Conservation (phyloP, 2,113 vertebrate species). For the Lonchura striata region DNA sequence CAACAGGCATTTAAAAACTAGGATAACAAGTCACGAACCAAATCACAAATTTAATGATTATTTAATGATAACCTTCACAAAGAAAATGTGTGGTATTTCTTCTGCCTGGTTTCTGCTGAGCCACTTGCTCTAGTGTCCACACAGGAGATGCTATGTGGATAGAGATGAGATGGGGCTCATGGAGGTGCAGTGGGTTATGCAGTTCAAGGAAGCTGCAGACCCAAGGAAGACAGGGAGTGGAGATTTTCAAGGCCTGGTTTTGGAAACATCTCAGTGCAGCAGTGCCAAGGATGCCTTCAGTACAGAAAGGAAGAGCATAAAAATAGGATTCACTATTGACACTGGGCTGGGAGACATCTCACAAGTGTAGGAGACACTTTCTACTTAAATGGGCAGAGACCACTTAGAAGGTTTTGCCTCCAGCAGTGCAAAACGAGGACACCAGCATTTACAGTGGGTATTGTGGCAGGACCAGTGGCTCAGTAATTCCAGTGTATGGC, state of each 20-base stretch:
- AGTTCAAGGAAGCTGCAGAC: not conserved
- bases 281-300: not conserved
- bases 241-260: not conserved
- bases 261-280: not conserved
- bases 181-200: not conserved
- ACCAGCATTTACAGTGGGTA: not conserved
- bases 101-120: not conserved
- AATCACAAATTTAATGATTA: not conserved
- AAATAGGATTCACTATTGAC: not conserved
- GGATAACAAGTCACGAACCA: not conserved
- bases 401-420: not conserved
- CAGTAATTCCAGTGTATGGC: not conserved
- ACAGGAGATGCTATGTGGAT: fast-evolving
- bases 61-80: not conserved
- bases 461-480: not conserved
- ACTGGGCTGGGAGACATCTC: not conserved
- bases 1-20: not conserved
- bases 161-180: not conserved
- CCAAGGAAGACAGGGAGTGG: not conserved
- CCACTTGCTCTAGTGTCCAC: not conserved
- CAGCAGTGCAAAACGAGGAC: not conserved
- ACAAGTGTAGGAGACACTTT: fast-evolving
- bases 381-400: not conserved
- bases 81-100: not conserved
- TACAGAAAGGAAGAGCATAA: not conserved